Base-by-base conservation (phyloP, 1,140 invertebrate species). In the Sarcophaga bullata region DNA sequence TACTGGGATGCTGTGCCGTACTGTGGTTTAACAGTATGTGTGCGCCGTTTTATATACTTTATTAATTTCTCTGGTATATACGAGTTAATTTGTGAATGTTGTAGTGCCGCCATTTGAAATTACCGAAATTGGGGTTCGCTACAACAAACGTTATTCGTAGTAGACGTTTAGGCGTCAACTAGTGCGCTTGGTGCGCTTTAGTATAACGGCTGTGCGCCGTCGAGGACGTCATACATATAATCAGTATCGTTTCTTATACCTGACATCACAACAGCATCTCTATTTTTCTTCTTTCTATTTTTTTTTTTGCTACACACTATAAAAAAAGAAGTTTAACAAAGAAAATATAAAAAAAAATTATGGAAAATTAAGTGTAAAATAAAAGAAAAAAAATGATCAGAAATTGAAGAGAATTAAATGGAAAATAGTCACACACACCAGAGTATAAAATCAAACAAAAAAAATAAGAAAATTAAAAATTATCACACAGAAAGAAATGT, bases 101-200 rank as follows among this genome's bases (percentile, higher is more conserved):
- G 78, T 75, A 80, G 82, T 88, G 88, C 87, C 88, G 88, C 88
- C 88, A 89, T 89, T 89, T 89, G 87, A 86, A 89, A 89, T 87
- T 89, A 87, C 89, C 87, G 88, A 89, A 89, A 90, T 89, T 89
- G 87, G 89, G 89, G 86, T 90, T 89, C 85, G 87, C 88, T 90
- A 88, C 87, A 90, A 89, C 89, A 88, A 90, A 86, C 87, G 85
- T 86, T 87, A 90, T 90, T 90, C 89, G 89, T 90, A 90, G 89
- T 90, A 90, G 89, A 90, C 89, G 89, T 90, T 90, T 90, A 90
- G 89, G 89, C 89, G 89, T 90, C 89, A 90, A 90, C 89, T 90
- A 90, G 89, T 90, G 87, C 89, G 89, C 89, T 90, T 90, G 89
- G 89, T 90, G 87, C 89, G 87, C 89, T 90, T 89, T 86, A 85